These are phyloP conservation scores for Ascidia mentula DNA, from an alignment of 23 tunicate genomes.

Conservation along the genomic window DNA sequence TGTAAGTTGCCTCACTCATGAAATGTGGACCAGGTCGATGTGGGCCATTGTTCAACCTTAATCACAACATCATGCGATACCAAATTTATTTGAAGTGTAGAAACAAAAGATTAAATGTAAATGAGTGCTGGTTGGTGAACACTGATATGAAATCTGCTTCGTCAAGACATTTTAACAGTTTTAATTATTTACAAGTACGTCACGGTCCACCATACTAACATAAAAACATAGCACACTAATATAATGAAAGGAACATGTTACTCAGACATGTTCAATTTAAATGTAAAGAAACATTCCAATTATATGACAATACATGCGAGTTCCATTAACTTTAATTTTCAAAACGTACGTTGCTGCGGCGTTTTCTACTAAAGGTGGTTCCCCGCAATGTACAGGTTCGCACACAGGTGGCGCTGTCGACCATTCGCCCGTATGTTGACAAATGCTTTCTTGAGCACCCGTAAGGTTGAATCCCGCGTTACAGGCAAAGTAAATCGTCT, in stretches of 20 bases:
- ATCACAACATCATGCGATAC: neutral
- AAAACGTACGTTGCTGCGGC: conserved; percentile 33
- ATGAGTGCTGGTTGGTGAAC: too few species aligned
- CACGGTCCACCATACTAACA: too few species aligned
- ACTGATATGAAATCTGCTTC: too few species aligned
- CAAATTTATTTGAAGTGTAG: neutral
- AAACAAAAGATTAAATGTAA: neutral
- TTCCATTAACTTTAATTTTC: neutral
- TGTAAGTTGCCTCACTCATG: conserved; percentile 34
- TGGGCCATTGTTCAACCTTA: conserved; percentile 56
- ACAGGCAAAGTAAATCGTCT: conserved; percentile 48
- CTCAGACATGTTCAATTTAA: neutral
- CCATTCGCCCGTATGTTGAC: conserved; percentile 64
- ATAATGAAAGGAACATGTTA: neutral
- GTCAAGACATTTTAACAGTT: too few species aligned
- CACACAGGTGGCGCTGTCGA: conserved; percentile 42
- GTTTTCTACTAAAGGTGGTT: conserved; percentile 37
- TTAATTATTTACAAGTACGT: too few species aligned
- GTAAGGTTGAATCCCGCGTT: conserved; percentile 50
- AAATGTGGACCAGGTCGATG: conserved; percentile 52
- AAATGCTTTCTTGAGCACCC: conserved; percentile 19
- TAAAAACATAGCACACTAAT: too few species aligned
- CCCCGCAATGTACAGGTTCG: conserved; percentile 61
- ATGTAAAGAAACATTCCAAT: neutral
- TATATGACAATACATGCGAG: too few species aligned